Evolutionary conservation across 2,888 invertebrate genomes (phyloP).

Genomic region (Thelaira solivaga): DNA sequence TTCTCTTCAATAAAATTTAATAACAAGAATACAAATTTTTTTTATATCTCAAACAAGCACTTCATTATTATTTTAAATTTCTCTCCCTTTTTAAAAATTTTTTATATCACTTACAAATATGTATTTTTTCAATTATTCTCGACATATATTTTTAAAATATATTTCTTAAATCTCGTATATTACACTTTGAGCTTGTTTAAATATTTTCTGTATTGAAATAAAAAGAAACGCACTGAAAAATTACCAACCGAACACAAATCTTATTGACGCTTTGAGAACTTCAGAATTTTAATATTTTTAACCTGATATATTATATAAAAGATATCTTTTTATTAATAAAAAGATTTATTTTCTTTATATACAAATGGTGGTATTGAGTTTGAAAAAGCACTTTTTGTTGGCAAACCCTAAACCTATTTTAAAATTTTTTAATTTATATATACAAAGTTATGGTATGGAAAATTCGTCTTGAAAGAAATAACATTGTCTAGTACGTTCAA

Average conservation of each 20-base stretch:
- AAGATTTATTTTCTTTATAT: background rate
- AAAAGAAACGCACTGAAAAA: slow-evolving; percentile 51
- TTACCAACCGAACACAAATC: slow-evolving; percentile 58
- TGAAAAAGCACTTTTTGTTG: background rate
- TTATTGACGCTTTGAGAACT: slow-evolving; percentile 63
- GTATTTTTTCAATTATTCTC: background rate
- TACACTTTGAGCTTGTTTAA: slow-evolving; percentile 9
- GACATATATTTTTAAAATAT: slow-evolving; percentile 16
- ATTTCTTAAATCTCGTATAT: slow-evolving; percentile 5
- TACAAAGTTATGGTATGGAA: too few species aligned
- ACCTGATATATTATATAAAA: background rate
- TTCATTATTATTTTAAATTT: slow-evolving; percentile 5
- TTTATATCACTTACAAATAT: background rate
- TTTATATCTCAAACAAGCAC: slow-evolving; percentile 20
- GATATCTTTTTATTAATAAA: background rate
- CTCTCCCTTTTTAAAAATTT: slow-evolving; percentile 4
- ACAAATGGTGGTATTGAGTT: background rate
- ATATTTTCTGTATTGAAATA: slow-evolving; percentile 1
- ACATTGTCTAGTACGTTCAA: too few species aligned
- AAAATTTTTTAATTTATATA: too few species aligned
- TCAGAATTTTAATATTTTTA: slow-evolving; percentile 20
- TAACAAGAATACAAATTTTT: slow-evolving; percentile 6
- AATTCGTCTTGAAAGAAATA: too few species aligned
- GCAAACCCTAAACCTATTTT: too few species aligned
- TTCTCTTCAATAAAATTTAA: slow-evolving; percentile 4